Conservation (phyloP, 2,888 invertebrate genomes). For the Gnatocerus cornutus region DNA sequence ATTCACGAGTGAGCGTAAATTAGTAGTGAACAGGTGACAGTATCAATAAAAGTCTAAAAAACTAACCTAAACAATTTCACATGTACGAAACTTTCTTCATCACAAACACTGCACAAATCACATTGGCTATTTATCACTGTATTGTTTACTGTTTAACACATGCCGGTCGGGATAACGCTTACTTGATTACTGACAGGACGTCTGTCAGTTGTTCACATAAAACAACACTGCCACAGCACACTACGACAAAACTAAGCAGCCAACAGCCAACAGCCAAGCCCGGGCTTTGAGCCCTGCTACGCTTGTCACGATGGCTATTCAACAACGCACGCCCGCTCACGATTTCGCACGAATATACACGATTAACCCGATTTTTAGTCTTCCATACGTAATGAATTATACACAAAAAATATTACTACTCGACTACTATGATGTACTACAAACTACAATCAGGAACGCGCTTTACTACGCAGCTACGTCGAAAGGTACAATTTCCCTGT, state of each 20-base stretch:
- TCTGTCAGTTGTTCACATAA: slow-evolving; percentile 39
- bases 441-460: not conserved
- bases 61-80: slow-evolving; percentile 60
- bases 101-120: slow-evolving; percentile 30
- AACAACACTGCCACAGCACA: slow-evolving; percentile 38
- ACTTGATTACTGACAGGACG: slow-evolving; percentile 37
- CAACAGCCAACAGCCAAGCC: slow-evolving; percentile 53
- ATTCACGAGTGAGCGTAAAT: slow-evolving; percentile 39
- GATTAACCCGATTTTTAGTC: slow-evolving; percentile 47
- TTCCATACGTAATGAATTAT: slow-evolving; percentile 23
- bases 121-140: slow-evolving; percentile 24
- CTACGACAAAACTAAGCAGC: slow-evolving; percentile 44
- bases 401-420: slow-evolving; percentile 22
- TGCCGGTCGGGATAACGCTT: slow-evolving; percentile 40
- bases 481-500: not conserved
- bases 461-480: not conserved
- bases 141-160: slow-evolving; percentile 44
- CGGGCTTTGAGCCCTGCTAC: slow-evolving; percentile 61
- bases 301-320: slow-evolving; percentile 54
- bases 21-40: slow-evolving; percentile 53
- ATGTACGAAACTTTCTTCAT: slow-evolving; percentile 47
- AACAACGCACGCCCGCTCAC: slow-evolving; percentile 57
- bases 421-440: slow-evolving; percentile 23
- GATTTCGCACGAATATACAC: slow-evolving; percentile 51
- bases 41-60: slow-evolving; percentile 50